A percentile compares a stretch with the other conserved stretches of the same genome.
These are phyloP conservation scores for Atta texana DNA, from an alignment of 1,140 invertebrate genomes.

Conservation along the genomic window DNA sequence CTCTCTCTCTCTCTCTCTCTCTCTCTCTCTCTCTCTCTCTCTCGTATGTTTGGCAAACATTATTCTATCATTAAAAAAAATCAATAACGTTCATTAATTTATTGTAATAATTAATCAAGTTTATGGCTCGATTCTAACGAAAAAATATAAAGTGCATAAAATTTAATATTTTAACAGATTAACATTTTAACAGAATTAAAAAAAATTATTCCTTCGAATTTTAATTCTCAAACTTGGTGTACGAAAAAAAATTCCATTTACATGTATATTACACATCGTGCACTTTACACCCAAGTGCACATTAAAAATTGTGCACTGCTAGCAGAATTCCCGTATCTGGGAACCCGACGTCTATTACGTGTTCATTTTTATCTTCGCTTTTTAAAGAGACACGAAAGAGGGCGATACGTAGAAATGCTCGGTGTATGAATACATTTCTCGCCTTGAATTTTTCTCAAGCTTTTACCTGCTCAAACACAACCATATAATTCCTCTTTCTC, in stretches of 20 bases:
- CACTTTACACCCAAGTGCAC: neutral
- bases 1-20: neutral
- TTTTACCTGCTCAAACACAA: neutral
- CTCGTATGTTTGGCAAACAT: neutral
- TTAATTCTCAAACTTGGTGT: neutral
- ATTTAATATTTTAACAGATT: neutral
- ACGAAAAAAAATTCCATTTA: slow-evolving; percentile 11
- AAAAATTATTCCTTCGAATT: neutral
- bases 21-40: neutral
- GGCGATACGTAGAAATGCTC: slow-evolving; percentile 41
- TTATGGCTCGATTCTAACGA: neutral
- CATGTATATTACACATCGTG: neutral
- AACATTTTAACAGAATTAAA: neutral
- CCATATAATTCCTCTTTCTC: slow-evolving; percentile 12
- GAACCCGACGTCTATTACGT: slow-evolving; percentile 7
- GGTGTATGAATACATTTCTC: slow-evolving; percentile 50
- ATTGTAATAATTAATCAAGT: neutral
- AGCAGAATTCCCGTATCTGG: neutral
- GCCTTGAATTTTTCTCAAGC: slow-evolving; percentile 27
- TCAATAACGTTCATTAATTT: neutral
- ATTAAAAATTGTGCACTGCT: slow-evolving; percentile 29
- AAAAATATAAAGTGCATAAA: neutral
- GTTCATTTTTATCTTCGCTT: slow-evolving; percentile 33
- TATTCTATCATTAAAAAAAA: neutral
- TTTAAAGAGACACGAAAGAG: slow-evolving; percentile 54